Base-by-base conservation (phyloP, 1,140 invertebrate species). In the Tetraneura akinire region DNA sequence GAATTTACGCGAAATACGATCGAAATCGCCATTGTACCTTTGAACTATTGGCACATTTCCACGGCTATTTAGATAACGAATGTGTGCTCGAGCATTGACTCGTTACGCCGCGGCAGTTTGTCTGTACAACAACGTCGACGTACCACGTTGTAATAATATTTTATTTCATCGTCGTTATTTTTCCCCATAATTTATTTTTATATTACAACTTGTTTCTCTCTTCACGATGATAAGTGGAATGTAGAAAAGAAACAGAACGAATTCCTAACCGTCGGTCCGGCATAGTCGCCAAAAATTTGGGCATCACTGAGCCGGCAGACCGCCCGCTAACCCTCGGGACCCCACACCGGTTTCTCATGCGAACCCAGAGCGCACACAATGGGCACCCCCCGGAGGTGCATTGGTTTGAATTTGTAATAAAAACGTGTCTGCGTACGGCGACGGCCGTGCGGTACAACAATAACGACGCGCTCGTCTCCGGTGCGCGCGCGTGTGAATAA, bases 331-430 rank as follows among this genome's bases (percentile, higher is more conserved):
- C 74, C 74, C 74, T 78, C 74, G 37, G 74, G 74, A 78, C 74
- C 74, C 74, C 74, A 78, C 74, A 78, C 74, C 74, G 74, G 74
- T 78, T 78, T 78, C 55, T 62, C 74, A n/a, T 78, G 74, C 74
- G 74, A 78, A 78, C 74, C 55, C 55, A 55, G 32, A 55, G 55
- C 21, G 74, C 21, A 62, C 42, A 78, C 74, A 78, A 78, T 78
- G 55, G 74, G 53, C 37, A 57, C 74, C 74, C 74, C 74, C 74
- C 51, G 74, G 55, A 78, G 74, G 74, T 62, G 74, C 74, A 60
- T 78, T 47, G 29, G 74, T 78, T 37, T 78, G 74, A 78, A 78
- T 78, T 62, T 78, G 74, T 78, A 78, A 78, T 78, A 78, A 78
- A 55, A 78, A 78, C 74, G 53, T 78, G 74, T 78, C 26, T 6